Base-by-base conservation (phyloP, 2,888 invertebrate species). In the Leptinotarsa juncta region DNA sequence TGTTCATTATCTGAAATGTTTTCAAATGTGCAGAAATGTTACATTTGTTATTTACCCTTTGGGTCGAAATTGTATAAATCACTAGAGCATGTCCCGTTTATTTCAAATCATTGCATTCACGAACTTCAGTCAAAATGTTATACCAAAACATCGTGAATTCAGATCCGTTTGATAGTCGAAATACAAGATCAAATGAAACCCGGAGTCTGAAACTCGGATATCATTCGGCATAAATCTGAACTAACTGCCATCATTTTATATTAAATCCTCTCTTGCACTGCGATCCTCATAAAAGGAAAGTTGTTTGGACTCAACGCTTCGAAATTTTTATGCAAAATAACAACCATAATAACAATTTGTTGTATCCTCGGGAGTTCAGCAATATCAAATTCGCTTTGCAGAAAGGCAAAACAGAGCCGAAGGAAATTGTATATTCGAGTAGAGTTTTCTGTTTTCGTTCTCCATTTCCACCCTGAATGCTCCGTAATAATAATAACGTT, bases 291-390 rank as follows among this genome's bases (percentile, higher is more conserved):
- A 68, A 71, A 68, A 65, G 68, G 50, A 71, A 55, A 69, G 69
- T 69, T 72, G 57, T 72, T 75, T 62, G 66, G 62, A 60, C 69
- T 65, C 67, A 26, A 55, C 53, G 73, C 26, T 68, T 53, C 65
- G 71, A 71, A 68, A 71, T 74, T 74, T 71, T 69, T 65, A 74
- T 74, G 71, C 74, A 74, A 74, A 74, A 65, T 71, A 74, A 74
- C 71, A 66, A 65, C 68, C 71, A 48, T 68, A 71, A 74, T 71
- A 74, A 72, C 75, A 69, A 72, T 75, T 72, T 51, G 72, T 66
- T 65, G 48, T 66, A 66, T 72, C 75, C 69, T 69, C 66, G 51
- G 50, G 62, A 69, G 72, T 75, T 72, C 72, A 70, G 72, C 72
- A 60, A 72, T 72, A 72, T 72, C 72, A 57, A 72, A 67, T 72